Evolutionary conservation across 2,113 vertebrate species (phyloP), one percentile per base, ranked within the genome.

Genomic region (Rhinogobius similis): DNA sequence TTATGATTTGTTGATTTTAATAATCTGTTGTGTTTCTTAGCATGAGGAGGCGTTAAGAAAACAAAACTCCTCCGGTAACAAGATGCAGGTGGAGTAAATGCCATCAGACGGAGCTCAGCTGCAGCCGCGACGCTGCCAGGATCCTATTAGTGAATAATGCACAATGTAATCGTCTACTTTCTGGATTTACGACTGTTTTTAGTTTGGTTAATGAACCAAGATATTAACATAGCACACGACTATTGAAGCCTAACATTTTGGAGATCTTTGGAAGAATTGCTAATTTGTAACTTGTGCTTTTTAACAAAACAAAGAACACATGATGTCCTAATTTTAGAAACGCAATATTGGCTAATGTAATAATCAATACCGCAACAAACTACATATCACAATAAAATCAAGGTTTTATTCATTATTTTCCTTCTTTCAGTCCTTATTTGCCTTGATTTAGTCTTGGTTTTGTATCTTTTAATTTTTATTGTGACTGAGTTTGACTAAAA

Each of bases 1-100:
- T 87, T 75, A 84, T 81, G 84, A 77, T 86, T 81, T 85, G 81
- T 75, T 85, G 77, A 86, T 89, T 89, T 82, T 81, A 82, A 84
- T 84, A 86, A 84, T 84, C 77, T 36, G 73, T 77, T 85, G 44
- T 77, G 67, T 84, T 67, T 48, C 72, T 78, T 62, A 59, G 65
- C 74, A 79, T 36, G 62, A 82, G 41, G 65, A 32, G 73, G 44
- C 36, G 4, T 68, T 64, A 50, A 67, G 62, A 72, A 72, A 81
- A 77, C 77, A 71, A 44, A 65, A 23, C 41, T 64, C 66, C 66
- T 61, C 20, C 2, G 11, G 53, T 81, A 88, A 88, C 77, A 66
- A 81, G 77, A 79, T n/a, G 1, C 86, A 89, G 86, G 81, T 88
- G 84, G 41, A n/a, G 24, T 48, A 32, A 75, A 77, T 86, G 81